phyloP scores from a whole-genome alignment of 2,113 vertebrate genomes.

The Elgaria multicarinata region DNA sequence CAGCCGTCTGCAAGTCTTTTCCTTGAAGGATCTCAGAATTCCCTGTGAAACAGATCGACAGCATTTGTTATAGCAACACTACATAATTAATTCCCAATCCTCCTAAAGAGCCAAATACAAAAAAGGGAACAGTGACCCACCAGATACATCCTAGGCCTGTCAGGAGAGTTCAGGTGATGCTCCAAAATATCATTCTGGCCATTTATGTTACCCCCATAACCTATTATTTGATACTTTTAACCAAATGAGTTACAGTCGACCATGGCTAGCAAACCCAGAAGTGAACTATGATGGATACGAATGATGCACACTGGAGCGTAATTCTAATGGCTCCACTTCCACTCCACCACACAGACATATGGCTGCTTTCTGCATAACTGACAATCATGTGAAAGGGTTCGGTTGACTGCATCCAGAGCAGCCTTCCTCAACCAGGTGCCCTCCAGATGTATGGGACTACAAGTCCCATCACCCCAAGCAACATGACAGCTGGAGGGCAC shows the following conservation, averaged over 20 bases:
- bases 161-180: background rate
- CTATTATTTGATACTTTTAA: background rate
- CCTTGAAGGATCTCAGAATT: background rate
- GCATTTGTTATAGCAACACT: background rate
- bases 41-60: background rate
- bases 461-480: background rate
- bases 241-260: background rate
- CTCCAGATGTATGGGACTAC: background rate
- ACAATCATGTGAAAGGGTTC: background rate
- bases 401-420: background rate
- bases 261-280: background rate
- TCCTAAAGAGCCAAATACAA: background rate
- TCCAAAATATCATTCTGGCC: background rate
- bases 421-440: background rate
- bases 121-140: background rate
- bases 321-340: background rate
- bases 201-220: background rate
- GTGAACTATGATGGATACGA: too few relatives aligned
- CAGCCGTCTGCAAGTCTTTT: background rate
- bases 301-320: background rate
- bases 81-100: background rate
- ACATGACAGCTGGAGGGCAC: too few relatives aligned
- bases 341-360: background rate
- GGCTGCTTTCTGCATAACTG: background rate
- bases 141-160: background rate